Evolutionary conservation across 1,140 invertebrate genomes (phyloP).

Genomic region (Philaenus spumarius): DNA sequence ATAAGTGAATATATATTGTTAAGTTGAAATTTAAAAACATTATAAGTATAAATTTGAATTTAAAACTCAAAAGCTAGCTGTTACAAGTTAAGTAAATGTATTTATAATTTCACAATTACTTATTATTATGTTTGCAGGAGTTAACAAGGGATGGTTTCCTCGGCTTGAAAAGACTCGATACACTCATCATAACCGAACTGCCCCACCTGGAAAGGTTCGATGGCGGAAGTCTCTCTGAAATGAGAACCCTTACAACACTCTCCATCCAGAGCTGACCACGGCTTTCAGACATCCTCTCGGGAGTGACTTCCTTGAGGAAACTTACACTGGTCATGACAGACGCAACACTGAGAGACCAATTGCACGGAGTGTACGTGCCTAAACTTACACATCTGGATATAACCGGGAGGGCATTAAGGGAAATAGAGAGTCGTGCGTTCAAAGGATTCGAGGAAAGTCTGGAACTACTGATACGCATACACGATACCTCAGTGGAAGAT

Average conservation of each 20-base stretch:
- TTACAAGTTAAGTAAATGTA: too few relatives aligned
- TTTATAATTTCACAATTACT: too few relatives aligned
- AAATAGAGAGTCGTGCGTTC: slow-evolving; percentile 63
- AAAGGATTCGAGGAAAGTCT: slow-evolving; percentile 46
- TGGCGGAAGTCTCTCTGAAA: slow-evolving; percentile 32
- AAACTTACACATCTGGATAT: slow-evolving; percentile 76
- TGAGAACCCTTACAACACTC: slow-evolving; percentile 26
- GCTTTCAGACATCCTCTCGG: slow-evolving; percentile 51
- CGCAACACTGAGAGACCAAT: slow-evolving; percentile 1
- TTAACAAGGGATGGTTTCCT: slow-evolving; percentile 37
- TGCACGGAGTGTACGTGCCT: slow-evolving; percentile 45
- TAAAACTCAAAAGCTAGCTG: too few relatives aligned
- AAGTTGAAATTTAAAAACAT: too few relatives aligned
- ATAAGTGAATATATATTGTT: too few relatives aligned
- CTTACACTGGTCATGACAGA: slow-evolving; percentile 64
- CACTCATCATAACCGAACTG: slow-evolving; percentile 32
- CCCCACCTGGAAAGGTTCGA: slow-evolving; percentile 37
- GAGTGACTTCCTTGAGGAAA: slow-evolving; percentile 48
- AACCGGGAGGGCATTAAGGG: slow-evolving; percentile 59
- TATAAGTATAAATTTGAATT: too few relatives aligned
- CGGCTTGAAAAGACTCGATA: slow-evolving; percentile 33
- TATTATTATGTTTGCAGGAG: slow-evolving; percentile 19
- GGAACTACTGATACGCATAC: slow-evolving; percentile 67
- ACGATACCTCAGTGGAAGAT: slow-evolving; percentile 63
- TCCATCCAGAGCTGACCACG: slow-evolving; percentile 29